Base-by-base conservation (phyloP, 30 jellyfish, hydroid and myxozoan species). In the Haliclystus octoradiatus region DNA sequence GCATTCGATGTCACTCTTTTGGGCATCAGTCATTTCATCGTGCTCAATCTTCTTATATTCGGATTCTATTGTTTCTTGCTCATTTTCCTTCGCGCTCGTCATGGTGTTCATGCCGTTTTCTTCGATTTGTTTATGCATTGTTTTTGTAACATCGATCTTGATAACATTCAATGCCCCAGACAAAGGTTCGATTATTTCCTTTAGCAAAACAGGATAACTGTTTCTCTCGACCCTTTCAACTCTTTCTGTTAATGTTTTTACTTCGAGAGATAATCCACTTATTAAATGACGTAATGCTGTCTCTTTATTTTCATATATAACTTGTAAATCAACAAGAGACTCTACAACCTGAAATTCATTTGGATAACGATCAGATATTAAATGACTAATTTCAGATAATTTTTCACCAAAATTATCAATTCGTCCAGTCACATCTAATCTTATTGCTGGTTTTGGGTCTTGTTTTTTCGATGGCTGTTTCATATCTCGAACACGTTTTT, bases 261-360 rank as follows among this genome's bases (percentile, higher is more conserved):
- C 82, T 65, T 72, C 69, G 50, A 33, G 33, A 49, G 80, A 26
- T 49, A 86, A 73, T 5, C 46, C 32, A 9, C 70, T 26, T 4
- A 86, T 71, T 4, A 84, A 30, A 27, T 69, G 53, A 26, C 68
- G 78, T 72, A 79, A 69, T 33, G 69, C 82, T 46, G 72, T 76
- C 51, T 86, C 91, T 46, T 93, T 46, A 35, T 80, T 85, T 33
- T 86, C 96, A 65, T 86, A 79, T 26, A 93, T 80, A 12, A 79
- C 77, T 31, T 86, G 96, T 83, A 86, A 62, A 35, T 86, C 96
- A 24, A 75, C 92, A 2, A 86, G 63, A 2, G 77, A 47, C 49
- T 86, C 96, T 13, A 86, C 52, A 24, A 86, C 74, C 66, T 78
- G 96, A 52, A 86, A 86, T 40, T 86, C 96, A 28, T 74, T 88